Conservation (phyloP, 2,113 vertebrate genomes). For the Procavia capensis region DNA sequence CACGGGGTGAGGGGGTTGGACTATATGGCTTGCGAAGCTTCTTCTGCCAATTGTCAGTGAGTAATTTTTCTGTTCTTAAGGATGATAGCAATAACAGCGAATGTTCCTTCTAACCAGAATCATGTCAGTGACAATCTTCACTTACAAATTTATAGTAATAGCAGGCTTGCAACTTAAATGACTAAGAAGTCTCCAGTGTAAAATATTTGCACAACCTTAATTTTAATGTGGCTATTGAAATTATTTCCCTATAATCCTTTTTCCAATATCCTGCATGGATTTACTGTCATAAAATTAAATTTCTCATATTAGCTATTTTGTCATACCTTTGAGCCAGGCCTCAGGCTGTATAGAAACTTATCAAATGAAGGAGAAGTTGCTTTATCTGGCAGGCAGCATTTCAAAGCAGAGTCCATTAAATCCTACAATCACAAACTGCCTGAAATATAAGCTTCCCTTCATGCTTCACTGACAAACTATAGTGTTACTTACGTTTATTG, state of each 20-base stretch:
- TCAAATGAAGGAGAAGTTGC: slow-evolving; percentile 49
- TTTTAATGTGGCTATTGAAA: slow-evolving; percentile 36
- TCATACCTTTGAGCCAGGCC: slow-evolving; percentile 40
- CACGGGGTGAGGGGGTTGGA: background rate
- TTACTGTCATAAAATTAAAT: slow-evolving; percentile 54
- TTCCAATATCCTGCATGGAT: background rate
- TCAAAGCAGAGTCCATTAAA: slow-evolving; percentile 52
- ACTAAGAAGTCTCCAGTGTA: background rate
- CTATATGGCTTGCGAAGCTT: background rate
- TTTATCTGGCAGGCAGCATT: slow-evolving; percentile 32
- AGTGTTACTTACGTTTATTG: background rate
- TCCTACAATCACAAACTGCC: background rate
- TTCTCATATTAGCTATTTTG: slow-evolving; percentile 50
- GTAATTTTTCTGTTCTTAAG: background rate
- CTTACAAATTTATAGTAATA: background rate
- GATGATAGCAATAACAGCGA: background rate
- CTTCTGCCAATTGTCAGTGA: background rate
- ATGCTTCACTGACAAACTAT: background rate
- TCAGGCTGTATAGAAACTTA: background rate
- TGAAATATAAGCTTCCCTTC: slow-evolving; percentile 45
- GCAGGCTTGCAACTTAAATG: background rate
- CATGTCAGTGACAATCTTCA: background rate
- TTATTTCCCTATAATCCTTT: slow-evolving; percentile 38
- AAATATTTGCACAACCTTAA: slow-evolving; percentile 21
- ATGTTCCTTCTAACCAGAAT: background rate